Base-by-base conservation (phyloP, 2,113 vertebrate genomes). In the Patagioenas fasciata region DNA sequence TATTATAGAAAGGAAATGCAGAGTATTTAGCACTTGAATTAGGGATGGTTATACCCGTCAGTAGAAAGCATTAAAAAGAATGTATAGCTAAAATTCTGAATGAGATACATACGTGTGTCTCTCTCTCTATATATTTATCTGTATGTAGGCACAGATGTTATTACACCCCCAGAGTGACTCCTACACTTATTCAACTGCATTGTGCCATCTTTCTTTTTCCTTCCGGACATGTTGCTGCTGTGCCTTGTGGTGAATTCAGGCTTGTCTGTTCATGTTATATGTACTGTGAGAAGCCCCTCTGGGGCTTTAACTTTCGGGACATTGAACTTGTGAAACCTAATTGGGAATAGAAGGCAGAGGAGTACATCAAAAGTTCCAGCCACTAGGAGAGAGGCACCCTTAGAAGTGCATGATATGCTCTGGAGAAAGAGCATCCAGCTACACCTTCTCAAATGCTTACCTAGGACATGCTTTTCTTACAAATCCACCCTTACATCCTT, bases 251-350 rank as follows among this genome's bases (percentile, higher is more conserved):
- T 71, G 80, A 79, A 74, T 89, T 91, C 69, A 71, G 42, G 29
- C 65, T 87, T 93, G 69, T 89, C 80, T 75, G 23, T 64, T 32
- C 38, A 13, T 0, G 1, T 89, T 92, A 92, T 25, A 58, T 62
- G 28, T 54, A 70, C 36, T 62, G 9, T 66, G 25, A 84, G 72
- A 86, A 81, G 28, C 66, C n/a, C 51, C 47, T 94, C 73, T 81
- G 65, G 73, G 84, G 44, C 73, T 92, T 92, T 89, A 73, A 66
- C 44, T 92, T 95, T 50, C 51, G 70, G 58, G 47, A 77, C 44
- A 31, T 1, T 48, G 31, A 86, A 77, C 5, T 19, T 66, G 16
- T 36, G 56, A 92, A 94, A 78, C 20, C 2, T 23, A 44, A 1
- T 15, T 57, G 40, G 24, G 56, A 28, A 54, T 80, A 51, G 80